Evolutionary conservation across 2,797 vertebrate genomes (phyloP).

Genomic region (Paguma larvata): DNA sequence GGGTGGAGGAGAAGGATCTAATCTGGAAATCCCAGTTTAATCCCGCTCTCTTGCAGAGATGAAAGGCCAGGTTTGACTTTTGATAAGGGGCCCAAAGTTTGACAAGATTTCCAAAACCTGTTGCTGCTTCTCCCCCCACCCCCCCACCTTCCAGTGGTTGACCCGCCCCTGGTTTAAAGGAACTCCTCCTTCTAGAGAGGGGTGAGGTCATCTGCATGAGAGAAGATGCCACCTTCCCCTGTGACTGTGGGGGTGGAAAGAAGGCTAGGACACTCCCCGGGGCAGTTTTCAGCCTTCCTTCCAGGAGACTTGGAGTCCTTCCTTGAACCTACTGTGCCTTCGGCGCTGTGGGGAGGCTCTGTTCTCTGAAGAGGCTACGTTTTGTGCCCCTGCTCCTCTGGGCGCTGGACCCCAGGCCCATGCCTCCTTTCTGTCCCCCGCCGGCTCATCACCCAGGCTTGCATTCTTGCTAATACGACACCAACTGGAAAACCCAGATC

Average conservation of each 20-base stretch:
- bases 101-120: constrained; percentile 1
- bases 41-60: not conserved
- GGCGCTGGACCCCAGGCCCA: not conserved
- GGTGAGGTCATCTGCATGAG: not conserved
- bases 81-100: not conserved
- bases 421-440: not conserved
- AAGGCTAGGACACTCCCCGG: not conserved
- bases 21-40: constrained; percentile 31
- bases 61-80: constrained; percentile 56
- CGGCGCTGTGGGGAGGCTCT: not conserved
- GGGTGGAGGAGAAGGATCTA: not conserved
- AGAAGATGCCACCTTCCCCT: not conserved
- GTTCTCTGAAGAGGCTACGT: not conserved
- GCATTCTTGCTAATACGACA: constrained; percentile 17
- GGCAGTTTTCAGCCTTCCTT: not conserved
- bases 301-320: not conserved
- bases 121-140: not conserved
- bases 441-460: not conserved
- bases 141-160: not conserved
- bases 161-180: not conserved
- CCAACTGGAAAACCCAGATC: not conserved
- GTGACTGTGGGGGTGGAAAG: not conserved
- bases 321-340: not conserved
- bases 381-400: not conserved
- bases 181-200: not conserved